Evolutionary conservation across 2,797 vertebrate genomes (phyloP).

Genomic region (Melanotaenia boesemani): DNA sequence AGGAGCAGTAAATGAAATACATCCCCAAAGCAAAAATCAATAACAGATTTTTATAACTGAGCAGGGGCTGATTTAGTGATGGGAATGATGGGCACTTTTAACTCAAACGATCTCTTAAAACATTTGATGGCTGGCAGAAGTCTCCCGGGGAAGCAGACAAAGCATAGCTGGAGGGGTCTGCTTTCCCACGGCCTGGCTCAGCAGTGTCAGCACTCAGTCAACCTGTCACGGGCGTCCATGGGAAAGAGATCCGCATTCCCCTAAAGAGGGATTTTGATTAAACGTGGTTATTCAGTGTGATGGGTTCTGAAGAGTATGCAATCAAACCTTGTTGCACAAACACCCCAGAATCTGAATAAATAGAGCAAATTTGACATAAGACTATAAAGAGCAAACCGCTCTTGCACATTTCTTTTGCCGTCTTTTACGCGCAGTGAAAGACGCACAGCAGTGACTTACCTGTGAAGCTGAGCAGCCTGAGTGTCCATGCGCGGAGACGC

Average conservation of each 20-base stretch:
- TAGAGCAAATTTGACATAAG: accelerated
- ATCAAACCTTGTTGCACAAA: not conserved
- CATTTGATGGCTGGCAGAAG: constrained; percentile 73
- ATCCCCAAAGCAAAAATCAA: constrained; percentile 40
- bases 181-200: constrained; percentile 83
- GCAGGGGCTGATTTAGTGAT: constrained; percentile 56
- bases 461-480: constrained; percentile 70
- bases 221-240: constrained; percentile 65
- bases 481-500: constrained; percentile 78
- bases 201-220: constrained; percentile 78
- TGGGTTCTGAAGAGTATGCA: constrained; percentile 3
- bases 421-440: constrained; percentile 19
- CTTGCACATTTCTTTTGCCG: not conserved
- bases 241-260: constrained; percentile 37
- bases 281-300: not conserved
- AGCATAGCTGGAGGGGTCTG: constrained; percentile 70
- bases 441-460: constrained; percentile 72
- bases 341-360: not conserved
- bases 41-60: constrained; percentile 39
- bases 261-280: constrained; percentile 35
- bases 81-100: constrained; percentile 54
- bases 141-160: constrained; percentile 73
- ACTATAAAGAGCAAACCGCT: not conserved
- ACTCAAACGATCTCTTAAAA: constrained; percentile 72
- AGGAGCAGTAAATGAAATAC: constrained; percentile 14